Percentiles rank a stretch among this genome's conserved stretches.
phyloP scores from a whole-genome alignment of 2,113 vertebrate species.

The Hippocampus comes region DNA sequence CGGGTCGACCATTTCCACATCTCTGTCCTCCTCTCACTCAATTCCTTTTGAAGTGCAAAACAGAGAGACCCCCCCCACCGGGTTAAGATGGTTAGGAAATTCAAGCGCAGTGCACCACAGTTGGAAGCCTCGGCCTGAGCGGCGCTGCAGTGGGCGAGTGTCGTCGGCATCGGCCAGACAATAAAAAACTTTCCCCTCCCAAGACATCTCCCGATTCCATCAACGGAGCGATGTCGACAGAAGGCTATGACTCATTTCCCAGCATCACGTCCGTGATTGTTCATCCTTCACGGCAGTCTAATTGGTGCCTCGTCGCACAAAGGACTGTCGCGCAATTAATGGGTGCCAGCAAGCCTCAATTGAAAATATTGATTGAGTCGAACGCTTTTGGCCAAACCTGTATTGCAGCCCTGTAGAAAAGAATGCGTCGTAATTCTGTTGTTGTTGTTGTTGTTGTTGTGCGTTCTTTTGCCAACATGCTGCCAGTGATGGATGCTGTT shows the following conservation, averaged over 20 bases:
- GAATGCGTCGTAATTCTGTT: constrained; percentile 30
- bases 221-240: constrained; percentile 21
- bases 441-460: neutral
- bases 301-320: constrained; percentile 12
- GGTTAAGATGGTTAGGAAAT: constrained; percentile 46
- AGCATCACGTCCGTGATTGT: neutral
- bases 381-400: constrained; percentile 28
- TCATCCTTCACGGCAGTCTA: constrained; percentile 22
- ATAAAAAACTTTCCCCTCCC: constrained; percentile 34
- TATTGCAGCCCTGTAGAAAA: neutral
- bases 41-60: constrained; percentile 69
- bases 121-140: constrained; percentile 30
- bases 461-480: constrained; percentile 4
- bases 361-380: constrained; percentile 32
- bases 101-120: constrained; percentile 31
- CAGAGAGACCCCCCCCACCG: constrained; percentile 60
- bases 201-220: constrained; percentile 18
- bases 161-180: constrained; percentile 25
- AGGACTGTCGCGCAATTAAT: constrained; percentile 28
- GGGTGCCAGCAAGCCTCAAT: constrained; percentile 7
- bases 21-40: constrained; percentile 7
- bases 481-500: constrained; percentile 48
- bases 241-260: constrained; percentile 23
- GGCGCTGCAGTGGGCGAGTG: constrained; percentile 28
- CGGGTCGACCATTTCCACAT: constrained; percentile 27